Conservation (phyloP, 2,797 vertebrate species). For the Parotocinclus haroldoi region DNA sequence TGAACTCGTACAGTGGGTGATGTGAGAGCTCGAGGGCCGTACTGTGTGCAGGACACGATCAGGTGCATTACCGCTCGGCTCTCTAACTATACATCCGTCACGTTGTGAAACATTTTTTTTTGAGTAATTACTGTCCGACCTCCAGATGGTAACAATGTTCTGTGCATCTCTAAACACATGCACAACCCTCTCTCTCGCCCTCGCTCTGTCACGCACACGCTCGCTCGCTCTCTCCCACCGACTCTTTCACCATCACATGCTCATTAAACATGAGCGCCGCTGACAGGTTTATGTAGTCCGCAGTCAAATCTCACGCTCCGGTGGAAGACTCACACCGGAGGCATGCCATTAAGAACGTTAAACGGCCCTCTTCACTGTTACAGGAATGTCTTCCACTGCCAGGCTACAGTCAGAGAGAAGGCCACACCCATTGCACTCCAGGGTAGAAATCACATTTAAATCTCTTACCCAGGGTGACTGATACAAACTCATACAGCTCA, state of each 20-base stretch:
- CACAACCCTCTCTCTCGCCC: slow-evolving; percentile 7
- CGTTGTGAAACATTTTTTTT: background rate
- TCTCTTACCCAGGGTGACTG: too few relatives aligned
- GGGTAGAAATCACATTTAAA: too few relatives aligned
- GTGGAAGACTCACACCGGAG: slow-evolving; percentile 1
- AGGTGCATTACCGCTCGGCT: too few relatives aligned
- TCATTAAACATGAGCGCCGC: slow-evolving; percentile 5
- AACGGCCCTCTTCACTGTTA: too few relatives aligned
- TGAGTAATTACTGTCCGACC: background rate
- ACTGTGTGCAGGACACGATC: too few relatives aligned
- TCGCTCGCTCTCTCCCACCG: background rate
- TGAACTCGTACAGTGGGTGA: too few relatives aligned
- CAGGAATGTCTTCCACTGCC: too few relatives aligned
- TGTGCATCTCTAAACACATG: slow-evolving; percentile 3
- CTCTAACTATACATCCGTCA: too few relatives aligned
- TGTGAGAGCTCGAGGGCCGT: too few relatives aligned
- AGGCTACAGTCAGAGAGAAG: too few relatives aligned
- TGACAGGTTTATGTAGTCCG: slow-evolving; percentile 27
- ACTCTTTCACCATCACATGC: slow-evolving; percentile 7
- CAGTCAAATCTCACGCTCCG: slow-evolving; percentile 1
- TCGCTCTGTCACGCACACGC: slow-evolving; percentile 8
- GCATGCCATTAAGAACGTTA: slow-evolving; percentile 6
- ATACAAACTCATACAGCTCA: too few relatives aligned
- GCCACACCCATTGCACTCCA: too few relatives aligned
- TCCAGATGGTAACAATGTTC: slow-evolving; percentile 28